These are phyloP conservation scores for Megastigmus dorsalis DNA, from an alignment of 2,888 invertebrate species.

Conservation along the genomic window DNA sequence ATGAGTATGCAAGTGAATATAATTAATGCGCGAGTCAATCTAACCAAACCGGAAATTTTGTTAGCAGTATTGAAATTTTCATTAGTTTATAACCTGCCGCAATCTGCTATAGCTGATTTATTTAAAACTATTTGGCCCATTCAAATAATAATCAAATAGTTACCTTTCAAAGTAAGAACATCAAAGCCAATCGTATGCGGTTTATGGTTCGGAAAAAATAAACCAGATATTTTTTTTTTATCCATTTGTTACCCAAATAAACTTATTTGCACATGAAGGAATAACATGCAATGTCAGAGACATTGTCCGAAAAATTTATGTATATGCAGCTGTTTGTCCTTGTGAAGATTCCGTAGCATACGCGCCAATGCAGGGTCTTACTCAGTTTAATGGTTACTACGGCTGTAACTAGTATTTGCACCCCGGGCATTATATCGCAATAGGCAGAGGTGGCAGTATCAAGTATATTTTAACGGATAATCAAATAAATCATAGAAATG, in stretches of 20 bases:
- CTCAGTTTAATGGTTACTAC: constrained; percentile 49
- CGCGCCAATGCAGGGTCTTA: no score
- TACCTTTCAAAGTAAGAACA: no score
- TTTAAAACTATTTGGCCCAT: no score
- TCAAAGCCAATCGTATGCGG: no score
- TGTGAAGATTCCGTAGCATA: no score
- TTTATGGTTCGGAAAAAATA: no score
- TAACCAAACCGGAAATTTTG: no score
- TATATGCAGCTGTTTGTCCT: constrained; percentile 1
- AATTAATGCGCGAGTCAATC: neutral
- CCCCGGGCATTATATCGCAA: neutral
- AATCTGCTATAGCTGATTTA: constrained; percentile 36
- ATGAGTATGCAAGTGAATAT: constrained; percentile 14
- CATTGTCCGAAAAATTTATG: neutral
- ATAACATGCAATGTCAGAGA: constrained; percentile 1
- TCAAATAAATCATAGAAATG: neutral
- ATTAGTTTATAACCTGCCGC: constrained; percentile 27
- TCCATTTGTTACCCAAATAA: neutral
- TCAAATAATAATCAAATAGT: no score
- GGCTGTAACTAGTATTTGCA: constrained; percentile 55
- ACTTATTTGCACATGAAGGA: constrained; percentile 8
- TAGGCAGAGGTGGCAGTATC: neutral
- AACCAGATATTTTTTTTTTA: constrained; percentile 30
- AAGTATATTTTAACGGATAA: no score
- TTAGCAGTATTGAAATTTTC: constrained; percentile 39